Evolutionary conservation across 2,888 invertebrate species (phyloP).

Genomic region (Lasioglossum malachurum): DNA sequence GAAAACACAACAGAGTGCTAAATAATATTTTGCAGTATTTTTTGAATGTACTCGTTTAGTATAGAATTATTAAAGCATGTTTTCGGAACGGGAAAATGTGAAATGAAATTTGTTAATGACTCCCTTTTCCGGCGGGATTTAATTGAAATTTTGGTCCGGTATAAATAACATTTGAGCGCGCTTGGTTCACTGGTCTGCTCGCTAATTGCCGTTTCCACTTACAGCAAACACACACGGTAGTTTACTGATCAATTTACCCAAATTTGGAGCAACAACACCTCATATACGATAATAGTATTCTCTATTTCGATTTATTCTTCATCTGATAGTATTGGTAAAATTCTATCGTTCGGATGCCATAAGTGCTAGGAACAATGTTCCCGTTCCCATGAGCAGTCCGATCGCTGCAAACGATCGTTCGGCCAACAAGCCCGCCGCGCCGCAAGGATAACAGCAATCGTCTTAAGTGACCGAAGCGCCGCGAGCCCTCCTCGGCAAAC

Average conservation of each 20-base stretch:
- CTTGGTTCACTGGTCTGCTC: background rate
- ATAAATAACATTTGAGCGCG: background rate
- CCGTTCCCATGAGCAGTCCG: too few relatives aligned
- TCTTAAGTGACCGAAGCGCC: background rate
- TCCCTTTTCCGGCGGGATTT: background rate
- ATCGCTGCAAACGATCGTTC: background rate
- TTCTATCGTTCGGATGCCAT: background rate
- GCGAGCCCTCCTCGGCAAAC: background rate
- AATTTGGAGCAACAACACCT: background rate
- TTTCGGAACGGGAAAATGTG: background rate
- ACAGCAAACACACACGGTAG: background rate
- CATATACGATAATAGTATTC: background rate
- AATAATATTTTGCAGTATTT: background rate
- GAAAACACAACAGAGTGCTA: background rate
- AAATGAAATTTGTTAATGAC: background rate
- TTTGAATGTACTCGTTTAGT: background rate
- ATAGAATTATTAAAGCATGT: background rate
- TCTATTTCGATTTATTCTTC: background rate
- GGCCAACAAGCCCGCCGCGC: background rate
- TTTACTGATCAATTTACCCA: background rate
- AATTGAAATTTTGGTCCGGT: background rate
- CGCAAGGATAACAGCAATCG: conserved; percentile 6
- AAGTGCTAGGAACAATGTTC: background rate
- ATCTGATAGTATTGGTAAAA: too few relatives aligned
- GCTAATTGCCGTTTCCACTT: background rate